These are phyloP conservation scores for Halcyon smyrnensis DNA, from an alignment of 2,797 vertebrate species.

Conservation along the genomic window DNA sequence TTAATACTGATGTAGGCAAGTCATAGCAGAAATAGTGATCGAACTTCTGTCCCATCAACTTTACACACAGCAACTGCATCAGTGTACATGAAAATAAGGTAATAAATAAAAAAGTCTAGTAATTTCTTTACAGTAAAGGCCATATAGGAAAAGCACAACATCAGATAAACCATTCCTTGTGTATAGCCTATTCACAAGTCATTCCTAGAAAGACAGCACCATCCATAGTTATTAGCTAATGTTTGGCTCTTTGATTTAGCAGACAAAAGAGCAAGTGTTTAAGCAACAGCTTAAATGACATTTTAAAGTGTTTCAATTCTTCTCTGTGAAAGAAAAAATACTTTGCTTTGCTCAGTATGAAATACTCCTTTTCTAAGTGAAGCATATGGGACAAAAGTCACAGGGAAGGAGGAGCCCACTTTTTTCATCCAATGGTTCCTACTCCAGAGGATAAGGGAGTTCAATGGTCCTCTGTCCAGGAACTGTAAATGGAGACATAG, in stretches of 20 bases:
- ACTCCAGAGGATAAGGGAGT: background rate
- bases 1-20: background rate
- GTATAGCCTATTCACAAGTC: background rate
- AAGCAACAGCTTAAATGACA: background rate
- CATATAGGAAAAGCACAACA: background rate
- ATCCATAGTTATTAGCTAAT: background rate
- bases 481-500: background rate
- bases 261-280: background rate
- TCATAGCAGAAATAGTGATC: background rate
- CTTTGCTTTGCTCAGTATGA: background rate
- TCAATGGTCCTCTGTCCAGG: background rate
- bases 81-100: background rate
- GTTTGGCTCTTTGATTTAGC: background rate
- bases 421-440: background rate
- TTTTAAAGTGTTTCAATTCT: background rate
- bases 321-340: background rate
- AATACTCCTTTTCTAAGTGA: background rate
- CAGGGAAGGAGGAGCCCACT: background rate
- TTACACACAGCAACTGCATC: background rate
- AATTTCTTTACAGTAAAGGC: background rate
- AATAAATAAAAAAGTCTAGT: background rate
- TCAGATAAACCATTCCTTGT: background rate
- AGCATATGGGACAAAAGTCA: background rate
- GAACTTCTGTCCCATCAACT: background rate
- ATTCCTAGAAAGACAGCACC: background rate